phyloP scores from a whole-genome alignment of 2,888 invertebrate species.

The Dione juno region DNA sequence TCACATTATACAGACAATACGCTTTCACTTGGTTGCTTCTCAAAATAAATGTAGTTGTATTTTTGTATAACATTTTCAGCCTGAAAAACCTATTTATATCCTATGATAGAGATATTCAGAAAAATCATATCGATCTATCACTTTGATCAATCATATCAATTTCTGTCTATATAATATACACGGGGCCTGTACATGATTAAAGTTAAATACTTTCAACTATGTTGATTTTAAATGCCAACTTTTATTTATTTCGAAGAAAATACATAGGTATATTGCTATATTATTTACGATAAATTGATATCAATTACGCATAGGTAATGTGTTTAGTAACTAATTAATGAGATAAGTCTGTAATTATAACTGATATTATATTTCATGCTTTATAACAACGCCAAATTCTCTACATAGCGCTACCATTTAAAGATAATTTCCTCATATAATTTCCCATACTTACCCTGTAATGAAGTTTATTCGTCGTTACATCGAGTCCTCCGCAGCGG shows the following conservation, averaged over 20 bases:
- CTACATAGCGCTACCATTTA: constrained; percentile 66
- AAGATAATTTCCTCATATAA: constrained; percentile 82
- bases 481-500: constrained; percentile 76
- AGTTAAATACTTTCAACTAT: too few relatives aligned
- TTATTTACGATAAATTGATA: not conserved
- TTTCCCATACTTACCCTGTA: constrained; percentile 81
- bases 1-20: not conserved
- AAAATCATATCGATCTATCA: too few relatives aligned
- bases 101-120: too few relatives aligned
- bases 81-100: not conserved
- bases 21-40: not conserved
- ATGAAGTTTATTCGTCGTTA: constrained; percentile 82
- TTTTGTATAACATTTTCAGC: not conserved
- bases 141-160: too few relatives aligned
- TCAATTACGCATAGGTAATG: not conserved
- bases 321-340: not conserved
- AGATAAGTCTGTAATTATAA: not conserved
- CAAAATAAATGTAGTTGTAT: not conserved
- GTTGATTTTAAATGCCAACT: too few relatives aligned
- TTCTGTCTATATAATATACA: too few relatives aligned
- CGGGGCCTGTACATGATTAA: too few relatives aligned
- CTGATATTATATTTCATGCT: not conserved
- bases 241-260: not conserved
- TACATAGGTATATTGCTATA: not conserved
- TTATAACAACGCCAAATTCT: constrained; percentile 36